Base-by-base conservation (phyloP, 1,140 invertebrate species). In the Saccostrea echinata region DNA sequence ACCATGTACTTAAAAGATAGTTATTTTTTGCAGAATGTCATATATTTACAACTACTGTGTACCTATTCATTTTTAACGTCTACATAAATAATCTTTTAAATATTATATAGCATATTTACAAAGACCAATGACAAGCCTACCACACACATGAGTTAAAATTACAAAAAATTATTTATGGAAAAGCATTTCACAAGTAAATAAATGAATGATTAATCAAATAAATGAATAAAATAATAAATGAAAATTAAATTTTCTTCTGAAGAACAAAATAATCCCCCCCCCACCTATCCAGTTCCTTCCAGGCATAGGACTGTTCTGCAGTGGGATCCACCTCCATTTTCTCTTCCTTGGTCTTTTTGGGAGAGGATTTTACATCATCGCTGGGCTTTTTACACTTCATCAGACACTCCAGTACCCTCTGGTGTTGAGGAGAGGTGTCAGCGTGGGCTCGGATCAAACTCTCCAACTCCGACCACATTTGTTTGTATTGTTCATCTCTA, bases 381-480 rank as follows among this genome's bases (percentile, higher is more conserved):
- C 88, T 87, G 24, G 93, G 94, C 86, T 95, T 95, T 87, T 97
- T 96, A 92, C 97, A 97, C 93, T 99, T 97, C 52, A 98, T 95
- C 12, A 99, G 94, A 94, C 97, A 98, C 84, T 97, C 97, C 18
- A 99, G 95, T 18, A 99, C 96, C 91, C 97, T 96, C 82, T 96
- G 96, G 93, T 99, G 98, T 87, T 96, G 95, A 27, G 96, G 96
- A 91, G 96, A 96, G 68, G 96, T 96, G 82, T 90, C 90, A 94
- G 97, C 96, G 92, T 98, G 97, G 11, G 96, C 96, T 86, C 97
- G 96, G 0, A 99, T 94, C 86, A 98, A 96, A 16, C 96, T 96
- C 94, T 99, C 98, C 51, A 99, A 94, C 93, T 99, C 98, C 64
- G 96, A 96, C 97, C 98, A 99, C 92, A 99, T 96, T 76, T 97